phyloP scores from a whole-genome alignment of 2,888 invertebrate genomes.

The Ormyrus labotus region DNA sequence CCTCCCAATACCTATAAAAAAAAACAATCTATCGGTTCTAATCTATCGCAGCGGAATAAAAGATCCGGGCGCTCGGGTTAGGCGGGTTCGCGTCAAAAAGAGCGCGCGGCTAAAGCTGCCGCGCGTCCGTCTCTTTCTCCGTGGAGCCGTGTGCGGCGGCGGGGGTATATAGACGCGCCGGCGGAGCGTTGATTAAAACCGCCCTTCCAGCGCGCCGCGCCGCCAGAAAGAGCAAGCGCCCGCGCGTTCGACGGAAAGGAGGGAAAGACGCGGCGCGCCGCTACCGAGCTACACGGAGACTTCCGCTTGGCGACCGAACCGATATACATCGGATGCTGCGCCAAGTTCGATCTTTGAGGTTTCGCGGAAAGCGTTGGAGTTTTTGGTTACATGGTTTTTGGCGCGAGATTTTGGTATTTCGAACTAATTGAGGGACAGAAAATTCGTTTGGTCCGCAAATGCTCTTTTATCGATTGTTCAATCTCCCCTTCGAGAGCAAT shows the following conservation, averaged over 20 bases:
- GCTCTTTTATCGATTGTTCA: no score
- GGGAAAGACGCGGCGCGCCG: constrained; percentile 42
- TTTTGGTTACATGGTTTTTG: no score
- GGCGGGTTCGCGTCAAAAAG: constrained; percentile 66
- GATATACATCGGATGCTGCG: not conserved
- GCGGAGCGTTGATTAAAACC: constrained; percentile 74
- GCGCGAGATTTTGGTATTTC: no score
- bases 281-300: not conserved
- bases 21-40: no score
- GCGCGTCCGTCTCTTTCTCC: constrained; percentile 36
- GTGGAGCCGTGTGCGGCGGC: constrained; percentile 20
- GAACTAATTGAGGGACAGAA: no score
- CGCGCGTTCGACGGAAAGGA: constrained; percentile 52
- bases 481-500: no score
- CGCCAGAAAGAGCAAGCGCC: constrained; percentile 55
- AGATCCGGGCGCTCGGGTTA: not conserved
- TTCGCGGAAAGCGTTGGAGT: no score
- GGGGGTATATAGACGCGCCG: constrained; percentile 57
- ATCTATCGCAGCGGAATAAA: no score
- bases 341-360: no score
- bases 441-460: not conserved
- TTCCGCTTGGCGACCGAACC: not conserved
- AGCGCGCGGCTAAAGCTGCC: constrained; percentile 60
- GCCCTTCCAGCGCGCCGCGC: constrained; percentile 63
- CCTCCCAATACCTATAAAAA: no score